Conservation (phyloP, 2,113 vertebrate genomes). For the Helogale parvula region DNA sequence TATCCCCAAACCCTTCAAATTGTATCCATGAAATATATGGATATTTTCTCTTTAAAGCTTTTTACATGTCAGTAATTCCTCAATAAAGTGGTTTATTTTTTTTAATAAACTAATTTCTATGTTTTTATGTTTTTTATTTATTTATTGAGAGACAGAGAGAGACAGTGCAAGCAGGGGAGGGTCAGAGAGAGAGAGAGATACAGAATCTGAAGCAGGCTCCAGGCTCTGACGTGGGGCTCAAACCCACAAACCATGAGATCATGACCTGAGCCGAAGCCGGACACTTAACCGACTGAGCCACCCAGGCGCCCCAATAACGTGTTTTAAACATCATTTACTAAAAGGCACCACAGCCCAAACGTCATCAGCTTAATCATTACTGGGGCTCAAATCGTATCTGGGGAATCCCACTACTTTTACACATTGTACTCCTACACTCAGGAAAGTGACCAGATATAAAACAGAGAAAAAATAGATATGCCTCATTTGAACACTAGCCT, state of each 20-base stretch:
- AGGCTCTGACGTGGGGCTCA: too few species aligned
- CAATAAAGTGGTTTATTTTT: background rate
- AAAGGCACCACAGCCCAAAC: background rate
- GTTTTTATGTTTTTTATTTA: too few species aligned
- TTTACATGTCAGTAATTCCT: background rate
- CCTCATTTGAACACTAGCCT: background rate
- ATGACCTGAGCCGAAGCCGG: too few species aligned
- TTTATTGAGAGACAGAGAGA: too few species aligned
- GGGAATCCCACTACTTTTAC: background rate
- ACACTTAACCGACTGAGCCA: too few species aligned
- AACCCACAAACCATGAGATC: too few species aligned
- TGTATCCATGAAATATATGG: background rate
- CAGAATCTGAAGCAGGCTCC: too few species aligned
- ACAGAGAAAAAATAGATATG: background rate
- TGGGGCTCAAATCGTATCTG: background rate
- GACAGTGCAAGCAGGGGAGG: too few species aligned
- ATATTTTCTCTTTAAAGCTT: background rate
- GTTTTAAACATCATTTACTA: background rate
- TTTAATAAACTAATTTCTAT: too few species aligned
- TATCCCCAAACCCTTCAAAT: background rate
- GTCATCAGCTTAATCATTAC: background rate
- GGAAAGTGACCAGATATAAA: background rate
- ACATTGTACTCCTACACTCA: too few species aligned
- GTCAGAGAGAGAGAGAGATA: too few species aligned
- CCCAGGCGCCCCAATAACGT: too few species aligned